phyloP scores from a whole-genome alignment of 2,113 vertebrate species.

The Elgaria multicarinata region DNA sequence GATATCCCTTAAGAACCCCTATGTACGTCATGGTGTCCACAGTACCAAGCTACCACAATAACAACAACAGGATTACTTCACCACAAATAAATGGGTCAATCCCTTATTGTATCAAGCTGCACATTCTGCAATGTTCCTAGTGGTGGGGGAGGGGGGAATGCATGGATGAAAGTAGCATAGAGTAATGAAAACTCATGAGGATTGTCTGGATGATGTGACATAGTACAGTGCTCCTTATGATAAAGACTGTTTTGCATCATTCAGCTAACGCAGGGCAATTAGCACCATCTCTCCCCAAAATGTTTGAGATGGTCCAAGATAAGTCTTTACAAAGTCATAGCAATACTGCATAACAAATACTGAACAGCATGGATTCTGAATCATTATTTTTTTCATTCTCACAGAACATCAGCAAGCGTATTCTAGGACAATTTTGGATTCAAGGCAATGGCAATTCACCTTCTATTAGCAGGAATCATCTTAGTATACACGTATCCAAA shows the following conservation, averaged over 20 bases:
- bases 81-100: not conserved
- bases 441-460: fast-evolving
- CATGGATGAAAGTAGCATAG: not conserved
- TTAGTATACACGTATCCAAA: not conserved
- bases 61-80: not conserved
- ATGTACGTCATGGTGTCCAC: not conserved
- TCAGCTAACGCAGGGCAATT: not conserved
- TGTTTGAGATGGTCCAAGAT: not conserved
- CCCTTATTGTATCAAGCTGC: not conserved
- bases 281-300: not conserved
- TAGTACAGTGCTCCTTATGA: too few relatives aligned
- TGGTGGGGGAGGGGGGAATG: not conserved
- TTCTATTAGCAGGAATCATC: not conserved
- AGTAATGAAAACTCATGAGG: not conserved
- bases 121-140: not conserved
- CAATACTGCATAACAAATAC: not conserved
- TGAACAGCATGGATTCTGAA: not conserved
- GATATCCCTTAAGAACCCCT: not conserved
- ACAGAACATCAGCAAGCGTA: not conserved
- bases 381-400: not conserved
- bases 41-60: not conserved
- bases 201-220: too few relatives aligned
- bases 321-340: fast-evolving
- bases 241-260: not conserved
- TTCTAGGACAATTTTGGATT: not conserved